These are phyloP conservation scores for Syrrhaptes paradoxus DNA, from an alignment of 2,113 vertebrate species.

Conservation along the genomic window DNA sequence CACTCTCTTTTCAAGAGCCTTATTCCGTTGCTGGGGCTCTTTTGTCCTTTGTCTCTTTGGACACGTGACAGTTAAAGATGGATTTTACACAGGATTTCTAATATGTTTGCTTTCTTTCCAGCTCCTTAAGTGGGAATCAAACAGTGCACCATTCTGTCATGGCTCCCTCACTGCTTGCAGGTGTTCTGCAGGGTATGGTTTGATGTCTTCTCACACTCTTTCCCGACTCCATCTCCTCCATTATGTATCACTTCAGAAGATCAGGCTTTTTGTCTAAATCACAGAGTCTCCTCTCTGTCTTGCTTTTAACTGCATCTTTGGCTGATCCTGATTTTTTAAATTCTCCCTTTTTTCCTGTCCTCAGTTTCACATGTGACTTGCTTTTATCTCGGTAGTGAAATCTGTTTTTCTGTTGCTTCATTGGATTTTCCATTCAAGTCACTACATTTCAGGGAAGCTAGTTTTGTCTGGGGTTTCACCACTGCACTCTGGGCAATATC, in stretches of 20 bases:
- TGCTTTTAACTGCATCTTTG: background rate
- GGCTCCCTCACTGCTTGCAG: background rate
- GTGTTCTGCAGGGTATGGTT: background rate
- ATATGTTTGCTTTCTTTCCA: background rate
- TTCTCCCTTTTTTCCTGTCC: background rate
- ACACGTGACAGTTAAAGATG: rapidly evolving
- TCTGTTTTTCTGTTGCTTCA: background rate
- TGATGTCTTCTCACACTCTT: background rate
- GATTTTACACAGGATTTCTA: background rate
- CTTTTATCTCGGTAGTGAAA: background rate
- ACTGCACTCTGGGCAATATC: background rate
- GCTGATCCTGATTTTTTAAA: background rate
- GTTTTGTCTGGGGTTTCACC: background rate
- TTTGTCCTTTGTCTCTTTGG: background rate
- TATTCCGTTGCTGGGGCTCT: background rate
- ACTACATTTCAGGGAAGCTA: background rate
- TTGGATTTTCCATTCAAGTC: background rate
- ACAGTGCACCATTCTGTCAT: background rate
- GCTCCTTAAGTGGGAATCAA: background rate
- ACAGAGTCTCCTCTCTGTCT: background rate
- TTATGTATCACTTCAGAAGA: background rate
- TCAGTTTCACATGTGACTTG: background rate
- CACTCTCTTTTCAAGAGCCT: rapidly evolving
- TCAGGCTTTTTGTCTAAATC: background rate
- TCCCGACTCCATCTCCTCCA: background rate